Evolutionary conservation across 2,797 vertebrate genomes (phyloP), one percentile per base, ranked within the genome.

Genomic region (Characodon lateralis): DNA sequence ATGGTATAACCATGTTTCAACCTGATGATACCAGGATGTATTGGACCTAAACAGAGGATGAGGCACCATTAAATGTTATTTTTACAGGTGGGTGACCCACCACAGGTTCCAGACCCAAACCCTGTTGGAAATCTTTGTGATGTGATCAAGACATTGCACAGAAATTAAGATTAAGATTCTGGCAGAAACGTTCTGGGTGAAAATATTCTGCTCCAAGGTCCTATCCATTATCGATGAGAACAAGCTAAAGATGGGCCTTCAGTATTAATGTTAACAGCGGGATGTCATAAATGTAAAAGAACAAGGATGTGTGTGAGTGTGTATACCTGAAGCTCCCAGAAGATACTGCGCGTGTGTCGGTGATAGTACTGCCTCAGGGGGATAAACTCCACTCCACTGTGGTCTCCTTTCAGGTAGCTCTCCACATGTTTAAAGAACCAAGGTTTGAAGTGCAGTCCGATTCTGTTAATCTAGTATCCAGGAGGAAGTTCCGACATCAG

Each of bases 371-470:
- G 98, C 65, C 98, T 95, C 71, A 99, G 90, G 55, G 98, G 98
- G 86, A 99, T 97, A 91, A 98, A 99, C 66, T 99, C 98, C 9
- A 95, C 94, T 71, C 95, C 97, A 12, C 84, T 84, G 5, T 6
- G 74, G 86, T 96, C 93, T 8, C 83, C 87, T 83, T 91, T 96
- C 91, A 99, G 92, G 91, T 96, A 98, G 31, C 95, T 91, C 91
- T 97, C 96, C 91, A 97, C 98, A 0, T 99, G 98, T 89, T 97
- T 98, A 74, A 98, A 99, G 95, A 99, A 99, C 98, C 98, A 99
- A 0, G 98, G 98, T 91, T 99, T 99, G 88, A 97, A 99, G 94
- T 98, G 97, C 79, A 91, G 95, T 53, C 98, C 98, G 75, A 99
- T 99, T 88, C 94, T 95, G 86, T 99, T 99, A 71, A 98, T 93